Evolutionary conservation across 2,888 invertebrate species (phyloP).

Genomic region (Rugalucina vietnamica): DNA sequence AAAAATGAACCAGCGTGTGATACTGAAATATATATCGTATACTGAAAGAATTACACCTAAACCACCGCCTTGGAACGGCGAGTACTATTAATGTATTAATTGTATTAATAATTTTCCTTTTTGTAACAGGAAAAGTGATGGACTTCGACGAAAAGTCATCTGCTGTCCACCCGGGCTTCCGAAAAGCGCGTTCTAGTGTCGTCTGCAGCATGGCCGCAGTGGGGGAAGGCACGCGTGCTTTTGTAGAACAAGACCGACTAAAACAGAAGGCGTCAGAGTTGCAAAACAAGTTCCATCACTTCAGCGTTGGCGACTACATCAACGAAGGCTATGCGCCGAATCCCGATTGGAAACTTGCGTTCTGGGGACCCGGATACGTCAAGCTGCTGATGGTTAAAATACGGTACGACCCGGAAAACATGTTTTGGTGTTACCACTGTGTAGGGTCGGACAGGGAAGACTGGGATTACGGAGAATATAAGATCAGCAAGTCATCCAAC

Average conservation of each 20-base stretch:
- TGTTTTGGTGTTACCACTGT: constrained; percentile 71
- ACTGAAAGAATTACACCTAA: too few species aligned
- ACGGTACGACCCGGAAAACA: constrained; percentile 66
- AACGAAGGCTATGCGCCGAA: constrained; percentile 68
- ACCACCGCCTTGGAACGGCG: too few species aligned
- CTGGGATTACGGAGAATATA: too few species aligned
- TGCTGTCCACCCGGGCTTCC: constrained; percentile 60
- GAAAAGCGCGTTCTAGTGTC: constrained; percentile 42
- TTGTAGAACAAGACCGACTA: too few species aligned
- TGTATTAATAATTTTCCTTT: not conserved
- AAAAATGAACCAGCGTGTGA: too few species aligned
- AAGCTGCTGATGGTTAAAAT: constrained; percentile 65
- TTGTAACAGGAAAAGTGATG: constrained; percentile 35
- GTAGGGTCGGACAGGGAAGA: constrained; percentile 70
- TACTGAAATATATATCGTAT: too few species aligned
- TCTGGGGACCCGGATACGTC: constrained; percentile 71
- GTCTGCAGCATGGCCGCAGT: constrained; percentile 25
- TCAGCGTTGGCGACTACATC: constrained; percentile 65
- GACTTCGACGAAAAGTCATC: constrained; percentile 26
- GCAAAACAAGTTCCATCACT: constrained; percentile 20
- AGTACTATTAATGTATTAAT: not conserved
- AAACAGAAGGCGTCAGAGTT: constrained; percentile 10
- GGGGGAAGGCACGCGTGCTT: too few species aligned
- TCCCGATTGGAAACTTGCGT: constrained; percentile 66
- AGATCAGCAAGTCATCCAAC: too few species aligned